Percentiles rank a stretch among this genome's conserved stretches.
Conservation (phyloP, 2,113 vertebrate genomes). For the Trinectes maculatus region DNA sequence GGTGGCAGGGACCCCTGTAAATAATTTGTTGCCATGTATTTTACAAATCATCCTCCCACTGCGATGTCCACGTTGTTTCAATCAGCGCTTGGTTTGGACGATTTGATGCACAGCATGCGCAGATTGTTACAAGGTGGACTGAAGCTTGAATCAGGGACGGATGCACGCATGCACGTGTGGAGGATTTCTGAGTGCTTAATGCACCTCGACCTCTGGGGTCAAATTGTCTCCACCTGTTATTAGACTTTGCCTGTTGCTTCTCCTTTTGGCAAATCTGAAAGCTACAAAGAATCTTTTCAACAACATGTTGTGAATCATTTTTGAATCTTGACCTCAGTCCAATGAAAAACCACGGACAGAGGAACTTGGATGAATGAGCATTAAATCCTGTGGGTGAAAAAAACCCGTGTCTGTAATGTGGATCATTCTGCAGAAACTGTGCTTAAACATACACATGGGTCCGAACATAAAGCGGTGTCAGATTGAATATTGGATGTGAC, state of each 20-base stretch:
- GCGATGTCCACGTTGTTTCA: constrained; percentile 54
- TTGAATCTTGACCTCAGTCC: constrained; percentile 29
- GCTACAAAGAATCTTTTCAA: constrained; percentile 22
- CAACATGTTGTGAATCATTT: constrained; percentile 36
- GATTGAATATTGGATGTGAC: neutral
- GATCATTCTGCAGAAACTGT: neutral
- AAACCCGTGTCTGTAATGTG: neutral
- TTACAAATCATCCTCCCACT: constrained; percentile 46
- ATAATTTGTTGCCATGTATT: constrained; percentile 56
- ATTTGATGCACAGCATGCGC: constrained; percentile 43
- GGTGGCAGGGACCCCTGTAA: constrained; percentile 49
- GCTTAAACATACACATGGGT: neutral
- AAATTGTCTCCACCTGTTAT: constrained; percentile 44
- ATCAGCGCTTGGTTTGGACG: constrained; percentile 36
- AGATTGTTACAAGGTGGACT: constrained; percentile 69
- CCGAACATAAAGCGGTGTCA: neutral
- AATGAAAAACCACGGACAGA: constrained; percentile 9
- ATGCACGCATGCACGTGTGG: constrained; percentile 26
- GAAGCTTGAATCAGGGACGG: constrained; percentile 28
- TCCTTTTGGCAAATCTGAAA: constrained; percentile 27
- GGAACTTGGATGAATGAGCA: constrained; percentile 8
- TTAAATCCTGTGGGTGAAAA: constrained; percentile 13
- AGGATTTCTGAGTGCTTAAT: constrained; percentile 47
- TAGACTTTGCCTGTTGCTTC: constrained; percentile 15
- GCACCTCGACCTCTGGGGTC: constrained; percentile 44